Evolutionary conservation across 2,113 vertebrate species (phyloP), one percentile per base, ranked within the genome.

Genomic region (Artemisiospiza belli): DNA sequence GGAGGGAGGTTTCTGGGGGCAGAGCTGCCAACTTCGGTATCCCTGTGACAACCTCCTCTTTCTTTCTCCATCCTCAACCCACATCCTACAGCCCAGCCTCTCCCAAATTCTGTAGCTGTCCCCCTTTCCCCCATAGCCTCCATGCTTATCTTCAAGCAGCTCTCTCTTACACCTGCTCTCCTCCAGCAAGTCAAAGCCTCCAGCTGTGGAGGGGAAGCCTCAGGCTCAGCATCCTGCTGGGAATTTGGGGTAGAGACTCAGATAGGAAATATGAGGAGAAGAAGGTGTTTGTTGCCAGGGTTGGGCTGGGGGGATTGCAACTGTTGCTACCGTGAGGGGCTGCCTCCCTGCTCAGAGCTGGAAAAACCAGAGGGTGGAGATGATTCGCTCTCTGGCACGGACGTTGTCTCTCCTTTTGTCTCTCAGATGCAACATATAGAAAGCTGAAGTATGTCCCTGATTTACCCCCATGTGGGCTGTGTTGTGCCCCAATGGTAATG

Each of bases 241-340:
- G 64, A 33, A 87, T 84, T 24, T 39, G 47, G 77, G 39, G 49
- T 9, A 44, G 59, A 41, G 28, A 6, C 28, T 77, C 2, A 4
- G 20, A 19, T 0, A 57, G n/a, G 68, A 87, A 94, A 41, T 28
- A 59, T 37, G 30, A 90, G 61, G 23, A 61, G 37, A 77, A 58
- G 30, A 68, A 27, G 64, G 61, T 63, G 51, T 59, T 89, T 81
- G 89, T 92, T 92, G 77, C 69, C 87, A 94, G 11, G 89, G 61
- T 13, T 87, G 87, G 77, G 83, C 89, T 81, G 69, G 93, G 89
- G 76, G 61, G 28, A 91, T 55, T 67, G 77, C 64, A 67, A 3
- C 58, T 58, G 83, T 78, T 92, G 93, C 80, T 94, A 83, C 68
- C 1, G 3, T 44, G 62, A 95, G 88, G 88, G 85, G 58, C 86